Evolutionary conservation across 2,797 vertebrate genomes (phyloP).

Genomic region (Phataginus tricuspis): DNA sequence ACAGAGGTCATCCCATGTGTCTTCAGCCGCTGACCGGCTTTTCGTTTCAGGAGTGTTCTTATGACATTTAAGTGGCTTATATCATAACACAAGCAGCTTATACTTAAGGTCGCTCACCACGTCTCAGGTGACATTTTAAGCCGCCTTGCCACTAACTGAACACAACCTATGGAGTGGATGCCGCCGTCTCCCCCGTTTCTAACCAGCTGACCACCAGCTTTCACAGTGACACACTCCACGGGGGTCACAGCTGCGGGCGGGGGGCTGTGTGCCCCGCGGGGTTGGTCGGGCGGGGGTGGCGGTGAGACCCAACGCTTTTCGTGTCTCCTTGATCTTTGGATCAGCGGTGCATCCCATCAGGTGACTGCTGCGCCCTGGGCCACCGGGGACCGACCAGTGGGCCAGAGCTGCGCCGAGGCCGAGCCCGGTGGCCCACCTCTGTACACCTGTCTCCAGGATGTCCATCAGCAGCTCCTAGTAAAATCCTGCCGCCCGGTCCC

Average conservation of each 20-base stretch:
- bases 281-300: neutral
- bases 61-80: neutral
- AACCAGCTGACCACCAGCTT: neutral
- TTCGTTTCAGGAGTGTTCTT: neutral
- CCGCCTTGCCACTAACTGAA: too few relatives aligned
- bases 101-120: too few relatives aligned
- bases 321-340: neutral
- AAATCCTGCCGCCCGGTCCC: too few relatives aligned
- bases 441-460: neutral
- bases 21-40: neutral
- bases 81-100: too few relatives aligned
- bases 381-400: neutral
- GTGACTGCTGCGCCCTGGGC: neutral
- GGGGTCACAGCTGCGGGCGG: too few relatives aligned
- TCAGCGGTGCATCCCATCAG: neutral
- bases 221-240: too few relatives aligned
- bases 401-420: neutral
- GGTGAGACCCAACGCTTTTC: neutral
- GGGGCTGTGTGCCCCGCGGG: neutral
- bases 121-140: neutral
- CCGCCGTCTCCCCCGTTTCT: fast-evolving
- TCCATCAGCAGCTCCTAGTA: neutral
- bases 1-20: neutral
- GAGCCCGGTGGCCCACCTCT: neutral
- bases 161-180: neutral